Evolutionary conservation across 2,888 invertebrate genomes (phyloP), one percentile per base, ranked within the genome.

Genomic region (Erebia aethiops): DNA sequence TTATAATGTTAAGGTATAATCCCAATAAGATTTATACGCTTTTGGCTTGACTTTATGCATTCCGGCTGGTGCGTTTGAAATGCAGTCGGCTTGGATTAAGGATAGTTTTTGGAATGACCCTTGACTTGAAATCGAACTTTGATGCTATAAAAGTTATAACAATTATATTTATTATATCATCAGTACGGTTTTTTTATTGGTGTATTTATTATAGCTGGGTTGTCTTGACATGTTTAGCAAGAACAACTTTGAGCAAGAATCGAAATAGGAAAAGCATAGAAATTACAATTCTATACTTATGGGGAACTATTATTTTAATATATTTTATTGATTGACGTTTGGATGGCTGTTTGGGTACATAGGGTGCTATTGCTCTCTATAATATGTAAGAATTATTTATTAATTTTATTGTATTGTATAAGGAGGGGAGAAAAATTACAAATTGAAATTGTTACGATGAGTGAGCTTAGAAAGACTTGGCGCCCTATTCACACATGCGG

Each of bases 11-110:
- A 88, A 88, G 86, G 80, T 87, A 80, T 90, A 89, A 89, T 91
- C 88, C 89, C 87, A 84, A 81, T 90, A 90, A 88, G 86, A 83
- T 87, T 87, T 87, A 86, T 87, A 91, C 84, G 92, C 91, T 91
- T 92, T 84, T 87, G 85, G 91, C 90, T 91, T 89, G 84, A 88
- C 86, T 89, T 84, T 79, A 82, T 91, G 90, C 91, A 92, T 92
- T 92, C 90, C 91, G 92, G 86, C 92, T 91, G 92, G 92, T 92
- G 92, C 91, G 91, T 86, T 84, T 77, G 76, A 77, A 67, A 67
- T 67, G 70, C 62, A 60, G 63, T 58, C 64, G 75, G 62, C 41
- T 51, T 58, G 43, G 51, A 58, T 60, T 54, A 11, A 43, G 63
- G 69, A 70, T 70, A 63, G 63, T 7, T 16, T 64, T 57, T 66